Evolutionary conservation across 2,113 vertebrate genomes (phyloP), one percentile per base, ranked within the genome.

Genomic region (Coreoperca whiteheadi): DNA sequence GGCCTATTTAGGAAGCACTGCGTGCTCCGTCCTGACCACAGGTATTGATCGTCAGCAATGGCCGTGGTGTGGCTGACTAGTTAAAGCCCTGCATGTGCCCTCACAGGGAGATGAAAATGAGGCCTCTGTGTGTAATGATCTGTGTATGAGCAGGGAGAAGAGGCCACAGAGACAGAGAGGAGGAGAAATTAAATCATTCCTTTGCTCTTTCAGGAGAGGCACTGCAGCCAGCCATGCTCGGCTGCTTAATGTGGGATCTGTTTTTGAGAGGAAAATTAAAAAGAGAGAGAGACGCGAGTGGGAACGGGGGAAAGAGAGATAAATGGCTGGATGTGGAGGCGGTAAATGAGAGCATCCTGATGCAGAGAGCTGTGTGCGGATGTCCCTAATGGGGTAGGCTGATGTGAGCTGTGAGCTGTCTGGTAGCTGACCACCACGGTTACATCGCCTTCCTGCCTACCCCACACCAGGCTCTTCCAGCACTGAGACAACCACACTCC

Each of bases 81-180:
- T 94, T 94, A 95, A 94, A 95, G 87, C 91, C 90, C 85, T 87
- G 87, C 79, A 46, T 92, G 90, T 86, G 84, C 86, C 91, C 89
- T 92, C 91, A 72, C 87, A 84, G 89, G 90, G 87, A 93, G 91
- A 95, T 94, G 93, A 94, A 95, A 95, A 95, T 91, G 90, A 94
- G 91, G 89, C 92, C 92, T 94, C 88, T 90, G 93, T 94, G 95
- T 93, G 92, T 94, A 95, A 95, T 95, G 94, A 95, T 95, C 92
- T 95, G 94, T 95, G 94, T 90, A 91, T 94, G 95, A 93, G 91
- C 79, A 87, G 90, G 88, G 86, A 87, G 88, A 91, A 90, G 79
- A 88, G 89, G 86, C 91, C 90, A 84, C 87, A 88, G 89, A 94
- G 92, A 94, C 81, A 75, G 83, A 85, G 79, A 91, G 83, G 77